A percentile compares a stretch with the other conserved stretches of the same genome.
phyloP scores from a whole-genome alignment of 92 coral and sea anemone genomes.

The Hydrozoanthus gracilis region DNA sequence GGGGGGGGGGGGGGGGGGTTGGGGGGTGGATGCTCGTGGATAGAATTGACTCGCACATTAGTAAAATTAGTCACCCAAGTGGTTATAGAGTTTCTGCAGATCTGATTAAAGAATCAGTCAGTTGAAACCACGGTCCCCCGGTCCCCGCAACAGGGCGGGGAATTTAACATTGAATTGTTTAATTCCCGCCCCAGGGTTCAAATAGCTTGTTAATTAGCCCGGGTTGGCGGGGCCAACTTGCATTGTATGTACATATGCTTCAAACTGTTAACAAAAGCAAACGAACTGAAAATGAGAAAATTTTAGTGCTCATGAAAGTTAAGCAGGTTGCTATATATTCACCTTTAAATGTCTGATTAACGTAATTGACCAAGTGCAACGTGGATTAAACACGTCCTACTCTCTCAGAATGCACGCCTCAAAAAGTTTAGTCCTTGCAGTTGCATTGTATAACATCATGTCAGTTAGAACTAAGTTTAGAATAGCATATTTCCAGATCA shows the following conservation, averaged over 20 bases:
- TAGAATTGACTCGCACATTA: too few relatives aligned
- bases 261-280: background rate
- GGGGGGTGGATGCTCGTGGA: too few relatives aligned
- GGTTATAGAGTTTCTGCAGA: too few relatives aligned
- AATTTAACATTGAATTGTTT: background rate
- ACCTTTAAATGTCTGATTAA: background rate
- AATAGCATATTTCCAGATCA: background rate
- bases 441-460: background rate
- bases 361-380: background rate
- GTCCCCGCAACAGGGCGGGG: background rate
- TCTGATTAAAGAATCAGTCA: too few relatives aligned
- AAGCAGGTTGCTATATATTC: background rate
- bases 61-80: too few relatives aligned
- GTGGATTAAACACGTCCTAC: background rate
- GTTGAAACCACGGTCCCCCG: background rate
- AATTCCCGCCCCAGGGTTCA: too few relatives aligned
- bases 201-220: background rate
- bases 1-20: too few relatives aligned
- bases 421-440: background rate
- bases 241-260: background rate
- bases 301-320: background rate
- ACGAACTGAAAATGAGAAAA: background rate
- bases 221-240: background rate
- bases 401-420: background rate
- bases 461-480: background rate